Percentiles rank a stretch among this genome's conserved stretches.
Evolutionary conservation across 2,797 vertebrate species (phyloP).

Genomic region (Nyctibius grandis): DNA sequence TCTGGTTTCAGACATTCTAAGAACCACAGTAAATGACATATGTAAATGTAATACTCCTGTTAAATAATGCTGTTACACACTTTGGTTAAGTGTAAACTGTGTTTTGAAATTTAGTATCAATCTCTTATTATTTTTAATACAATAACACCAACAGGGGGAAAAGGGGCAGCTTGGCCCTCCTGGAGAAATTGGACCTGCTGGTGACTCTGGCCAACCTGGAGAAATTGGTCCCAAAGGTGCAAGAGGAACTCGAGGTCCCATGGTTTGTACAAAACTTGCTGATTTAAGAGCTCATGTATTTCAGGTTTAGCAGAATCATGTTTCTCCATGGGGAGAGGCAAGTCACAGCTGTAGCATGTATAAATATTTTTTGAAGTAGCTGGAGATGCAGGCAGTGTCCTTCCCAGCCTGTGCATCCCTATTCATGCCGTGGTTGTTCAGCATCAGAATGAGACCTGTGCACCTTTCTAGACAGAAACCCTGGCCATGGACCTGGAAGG

Average conservation of each 20-base stretch:
- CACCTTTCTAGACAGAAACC: background rate
- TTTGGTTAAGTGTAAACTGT: background rate
- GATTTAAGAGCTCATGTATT: background rate
- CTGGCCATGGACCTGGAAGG: background rate
- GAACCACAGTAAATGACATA: background rate
- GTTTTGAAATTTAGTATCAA: background rate
- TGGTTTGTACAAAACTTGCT: constrained; percentile 73
- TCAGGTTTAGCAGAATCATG: background rate
- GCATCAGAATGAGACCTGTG: background rate
- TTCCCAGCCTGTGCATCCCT: fast-evolving
- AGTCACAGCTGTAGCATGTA: background rate
- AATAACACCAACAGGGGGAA: constrained; percentile 81
- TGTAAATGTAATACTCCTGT: background rate
- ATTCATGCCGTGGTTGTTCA: background rate
- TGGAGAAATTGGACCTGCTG: constrained; percentile 84
- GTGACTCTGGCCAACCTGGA: constrained; percentile 80
- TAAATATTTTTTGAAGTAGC: background rate
- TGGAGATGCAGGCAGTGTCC: background rate
- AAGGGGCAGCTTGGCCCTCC: constrained; percentile 81
- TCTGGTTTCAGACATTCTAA: background rate
- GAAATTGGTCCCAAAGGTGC: constrained; percentile 88
- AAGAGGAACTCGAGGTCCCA: constrained; percentile 89
- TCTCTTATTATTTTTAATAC: background rate
- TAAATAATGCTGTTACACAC: background rate
- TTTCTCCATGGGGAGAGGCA: background rate